Evolutionary conservation across 2,797 vertebrate genomes (phyloP).

Genomic region (Cirrhinus molitorella): DNA sequence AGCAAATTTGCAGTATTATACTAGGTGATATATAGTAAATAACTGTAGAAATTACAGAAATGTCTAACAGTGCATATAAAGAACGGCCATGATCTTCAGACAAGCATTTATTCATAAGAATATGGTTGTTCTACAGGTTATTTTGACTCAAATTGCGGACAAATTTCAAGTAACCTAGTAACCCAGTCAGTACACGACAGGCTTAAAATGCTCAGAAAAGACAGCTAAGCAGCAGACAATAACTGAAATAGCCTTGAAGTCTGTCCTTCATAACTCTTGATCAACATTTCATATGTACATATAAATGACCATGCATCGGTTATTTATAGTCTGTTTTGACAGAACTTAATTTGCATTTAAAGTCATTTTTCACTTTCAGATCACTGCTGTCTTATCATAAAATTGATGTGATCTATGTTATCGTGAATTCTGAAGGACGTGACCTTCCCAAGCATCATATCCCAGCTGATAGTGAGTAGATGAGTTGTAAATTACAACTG

Average conservation of each 20-base stretch:
- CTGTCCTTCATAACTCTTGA: background rate
- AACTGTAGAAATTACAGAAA: too few relatives aligned
- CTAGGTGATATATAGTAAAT: too few relatives aligned
- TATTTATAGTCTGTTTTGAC: conserved; percentile 22
- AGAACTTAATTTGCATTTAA: background rate
- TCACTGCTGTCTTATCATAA: background rate
- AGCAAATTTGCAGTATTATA: too few relatives aligned
- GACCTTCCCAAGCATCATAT: background rate
- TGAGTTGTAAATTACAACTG: conserved; percentile 1
- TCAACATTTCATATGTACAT: background rate
- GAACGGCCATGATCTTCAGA: background rate
- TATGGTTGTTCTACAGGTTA: background rate
- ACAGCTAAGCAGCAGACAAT: background rate
- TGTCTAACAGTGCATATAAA: too few relatives aligned
- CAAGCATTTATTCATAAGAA: background rate
- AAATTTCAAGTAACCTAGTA: background rate
- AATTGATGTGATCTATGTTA: conserved; percentile 1
- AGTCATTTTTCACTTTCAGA: background rate
- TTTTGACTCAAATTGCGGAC: background rate
- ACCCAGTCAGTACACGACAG: background rate
- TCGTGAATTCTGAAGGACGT: background rate
- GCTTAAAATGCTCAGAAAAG: background rate
- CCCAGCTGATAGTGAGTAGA: background rate
- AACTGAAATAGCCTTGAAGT: conserved; percentile 4
- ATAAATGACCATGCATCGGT: background rate